Conservation (phyloP, 2,888 invertebrate genomes). For the Trissolcus japonicus region DNA sequence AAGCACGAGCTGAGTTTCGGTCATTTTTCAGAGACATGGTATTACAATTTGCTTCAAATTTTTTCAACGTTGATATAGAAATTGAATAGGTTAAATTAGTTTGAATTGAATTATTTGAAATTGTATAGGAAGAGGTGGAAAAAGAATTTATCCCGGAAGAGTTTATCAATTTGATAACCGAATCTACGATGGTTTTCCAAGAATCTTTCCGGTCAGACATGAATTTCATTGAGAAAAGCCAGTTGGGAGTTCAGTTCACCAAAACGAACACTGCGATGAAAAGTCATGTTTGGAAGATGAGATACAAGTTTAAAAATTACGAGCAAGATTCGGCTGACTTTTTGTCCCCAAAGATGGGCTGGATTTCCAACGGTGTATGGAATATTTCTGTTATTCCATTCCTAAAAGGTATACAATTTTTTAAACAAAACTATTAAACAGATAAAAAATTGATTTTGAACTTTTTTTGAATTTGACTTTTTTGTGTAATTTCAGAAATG, state of each 20-base stretch:
- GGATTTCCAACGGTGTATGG: slow-evolving; percentile 69
- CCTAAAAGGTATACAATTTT: slow-evolving; percentile 65
- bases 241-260: slow-evolving; percentile 51
- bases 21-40: slow-evolving; percentile 24
- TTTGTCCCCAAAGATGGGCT: slow-evolving; percentile 42
- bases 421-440: neutral
- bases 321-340: neutral
- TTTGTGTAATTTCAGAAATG: slow-evolving; percentile 60
- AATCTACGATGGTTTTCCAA: slow-evolving; percentile 48
- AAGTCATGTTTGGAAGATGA: slow-evolving; percentile 33
- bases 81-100: no score
- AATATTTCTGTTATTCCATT: slow-evolving; percentile 60
- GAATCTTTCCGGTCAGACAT: slow-evolving; percentile 47
- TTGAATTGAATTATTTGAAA: neutral
- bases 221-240: slow-evolving; percentile 31
- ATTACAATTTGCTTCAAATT: neutral
- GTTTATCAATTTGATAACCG: slow-evolving; percentile 37
- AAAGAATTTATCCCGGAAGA: slow-evolving; percentile 27
- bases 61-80: no score
- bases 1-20: slow-evolving; percentile 16
- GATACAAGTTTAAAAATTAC: slow-evolving; percentile 26
- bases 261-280: slow-evolving; percentile 55
- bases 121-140: slow-evolving; percentile 17
- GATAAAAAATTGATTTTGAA: no score
- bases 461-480: no score